These are phyloP conservation scores for Telmatochromis sp. DNA, from an alignment of 2,113 vertebrate species.

Conservation along the genomic window DNA sequence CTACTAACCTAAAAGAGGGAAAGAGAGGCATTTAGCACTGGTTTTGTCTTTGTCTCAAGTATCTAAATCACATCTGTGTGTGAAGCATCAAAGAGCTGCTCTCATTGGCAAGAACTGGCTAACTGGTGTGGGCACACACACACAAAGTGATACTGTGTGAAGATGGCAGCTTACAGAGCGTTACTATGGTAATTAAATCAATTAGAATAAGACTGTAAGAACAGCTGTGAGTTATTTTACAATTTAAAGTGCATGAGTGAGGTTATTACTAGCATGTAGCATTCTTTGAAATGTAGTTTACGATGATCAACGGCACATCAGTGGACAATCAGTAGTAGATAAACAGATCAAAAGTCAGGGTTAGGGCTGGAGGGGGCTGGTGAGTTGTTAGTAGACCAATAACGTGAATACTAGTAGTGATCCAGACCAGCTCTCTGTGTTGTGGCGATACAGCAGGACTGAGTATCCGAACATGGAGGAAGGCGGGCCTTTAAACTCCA, in stretches of 20 bases:
- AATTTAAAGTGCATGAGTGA: not conserved
- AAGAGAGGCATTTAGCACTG: not conserved
- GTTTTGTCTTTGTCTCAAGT: not conserved
- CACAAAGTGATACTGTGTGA: not conserved
- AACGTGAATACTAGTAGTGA: not conserved
- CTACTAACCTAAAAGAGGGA: slow-evolving; percentile 76
- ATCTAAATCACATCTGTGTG: slow-evolving; percentile 45
- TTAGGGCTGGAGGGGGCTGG: not conserved
- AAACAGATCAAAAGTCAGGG: not conserved
- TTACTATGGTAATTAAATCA: not conserved
- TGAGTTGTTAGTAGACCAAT: not conserved
- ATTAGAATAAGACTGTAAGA: not conserved
- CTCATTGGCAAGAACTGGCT: not conserved
- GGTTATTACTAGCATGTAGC: not conserved
- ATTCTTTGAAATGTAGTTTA: not conserved
- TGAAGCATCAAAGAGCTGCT: slow-evolving; percentile 34
- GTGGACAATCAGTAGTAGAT: not conserved
- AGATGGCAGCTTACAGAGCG: not conserved
- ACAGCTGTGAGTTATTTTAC: not conserved
- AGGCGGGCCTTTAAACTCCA: slow-evolving; percentile 70
- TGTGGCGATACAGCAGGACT: slow-evolving; percentile 80
- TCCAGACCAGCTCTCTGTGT: slow-evolving; percentile 74
- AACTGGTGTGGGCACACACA: slow-evolving; percentile 31
- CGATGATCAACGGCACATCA: not conserved
- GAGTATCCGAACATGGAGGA: slow-evolving; percentile 88